These are phyloP conservation scores for Megaleporinus macrocephalus DNA, from an alignment of 2,113 vertebrate genomes.

Conservation along the genomic window DNA sequence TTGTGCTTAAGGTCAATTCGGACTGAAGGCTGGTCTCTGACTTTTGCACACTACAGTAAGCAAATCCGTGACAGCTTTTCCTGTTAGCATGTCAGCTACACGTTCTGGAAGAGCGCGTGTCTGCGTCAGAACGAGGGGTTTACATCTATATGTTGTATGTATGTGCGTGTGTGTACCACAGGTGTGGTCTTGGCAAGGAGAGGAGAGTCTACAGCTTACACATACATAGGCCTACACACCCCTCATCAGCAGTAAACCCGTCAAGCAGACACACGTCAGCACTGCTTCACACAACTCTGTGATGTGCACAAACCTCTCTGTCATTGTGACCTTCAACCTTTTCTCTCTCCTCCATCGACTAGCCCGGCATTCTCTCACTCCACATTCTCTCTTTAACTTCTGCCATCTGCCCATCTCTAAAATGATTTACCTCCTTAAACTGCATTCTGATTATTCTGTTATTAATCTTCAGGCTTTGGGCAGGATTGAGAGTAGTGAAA, in stretches of 20 bases:
- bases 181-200: neutral
- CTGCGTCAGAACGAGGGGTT: neutral
- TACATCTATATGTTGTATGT: constrained; percentile 31
- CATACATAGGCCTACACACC: neutral
- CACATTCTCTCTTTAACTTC: neutral
- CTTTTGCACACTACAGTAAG: no score
- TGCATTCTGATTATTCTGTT: neutral
- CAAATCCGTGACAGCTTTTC: constrained; percentile 16
- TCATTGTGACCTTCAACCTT: constrained; percentile 18
- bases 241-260: constrained; percentile 33
- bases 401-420: neutral
- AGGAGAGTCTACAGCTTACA: neutral
- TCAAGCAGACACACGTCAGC: constrained; percentile 36
- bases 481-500: neutral
- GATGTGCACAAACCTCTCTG: neutral
- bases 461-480: no score
- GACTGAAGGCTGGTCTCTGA: no score
- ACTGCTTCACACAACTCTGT: constrained; percentile 29
- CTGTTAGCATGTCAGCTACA: constrained; percentile 44
- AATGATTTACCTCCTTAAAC: neutral
- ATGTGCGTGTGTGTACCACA: neutral
- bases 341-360: neutral
- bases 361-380: neutral
- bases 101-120: constrained; percentile 14
- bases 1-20: no score